These are phyloP conservation scores for Phainopepla nitens DNA, from an alignment of 2,113 vertebrate species.

Conservation along the genomic window DNA sequence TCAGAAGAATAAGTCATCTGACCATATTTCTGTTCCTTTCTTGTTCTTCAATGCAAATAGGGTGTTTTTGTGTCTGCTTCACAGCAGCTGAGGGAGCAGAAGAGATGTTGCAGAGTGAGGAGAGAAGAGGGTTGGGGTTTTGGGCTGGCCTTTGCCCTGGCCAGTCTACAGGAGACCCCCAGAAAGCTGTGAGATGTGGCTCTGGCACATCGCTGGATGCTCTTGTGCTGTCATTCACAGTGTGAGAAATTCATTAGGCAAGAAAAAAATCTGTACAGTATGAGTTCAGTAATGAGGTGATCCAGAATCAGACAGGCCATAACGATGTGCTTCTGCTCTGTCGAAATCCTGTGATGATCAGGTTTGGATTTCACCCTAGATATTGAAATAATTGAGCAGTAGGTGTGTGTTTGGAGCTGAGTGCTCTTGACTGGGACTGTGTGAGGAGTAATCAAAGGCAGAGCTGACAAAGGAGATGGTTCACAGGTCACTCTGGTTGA, in stretches of 20 bases:
- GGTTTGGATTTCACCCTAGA: not conserved
- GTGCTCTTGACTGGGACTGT: not conserved
- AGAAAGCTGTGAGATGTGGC: not conserved
- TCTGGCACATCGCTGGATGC: not conserved
- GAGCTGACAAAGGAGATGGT: not conserved
- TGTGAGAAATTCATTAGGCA: not conserved
- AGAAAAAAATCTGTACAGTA: not conserved
- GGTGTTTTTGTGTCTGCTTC: not conserved
- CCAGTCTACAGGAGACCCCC: not conserved
- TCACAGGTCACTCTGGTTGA: not conserved
- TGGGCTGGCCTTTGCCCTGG: not conserved
- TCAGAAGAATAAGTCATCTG: not conserved
- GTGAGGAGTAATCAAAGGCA: constrained; percentile 11
- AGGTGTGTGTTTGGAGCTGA: not conserved
- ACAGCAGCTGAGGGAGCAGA: not conserved
- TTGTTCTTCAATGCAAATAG: not conserved
- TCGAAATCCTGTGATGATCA: not conserved
- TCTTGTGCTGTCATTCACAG: not conserved
- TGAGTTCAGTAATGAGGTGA: not conserved
- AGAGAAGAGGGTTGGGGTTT: not conserved
- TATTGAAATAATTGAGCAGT: constrained; percentile 11
- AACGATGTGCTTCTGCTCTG: not conserved
- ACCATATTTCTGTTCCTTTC: not conserved
- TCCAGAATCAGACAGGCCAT: not conserved
- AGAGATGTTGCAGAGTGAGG: not conserved